These are phyloP conservation scores for Lampropteryx suffumata DNA, from an alignment of 2,888 invertebrate species.

Conservation along the genomic window DNA sequence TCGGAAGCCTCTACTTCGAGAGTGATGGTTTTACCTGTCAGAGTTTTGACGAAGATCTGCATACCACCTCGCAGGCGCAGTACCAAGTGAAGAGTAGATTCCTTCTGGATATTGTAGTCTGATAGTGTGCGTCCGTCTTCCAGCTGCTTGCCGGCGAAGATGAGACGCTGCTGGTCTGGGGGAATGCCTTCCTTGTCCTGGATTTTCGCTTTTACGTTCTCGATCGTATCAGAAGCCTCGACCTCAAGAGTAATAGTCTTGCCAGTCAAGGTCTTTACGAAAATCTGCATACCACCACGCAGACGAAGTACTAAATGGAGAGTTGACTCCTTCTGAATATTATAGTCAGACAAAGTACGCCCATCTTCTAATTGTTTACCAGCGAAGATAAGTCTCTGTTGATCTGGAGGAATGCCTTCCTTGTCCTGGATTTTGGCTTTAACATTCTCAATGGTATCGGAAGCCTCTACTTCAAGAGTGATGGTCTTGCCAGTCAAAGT, in stretches of 20 bases:
- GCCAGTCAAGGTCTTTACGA: slow-evolving; percentile 15
- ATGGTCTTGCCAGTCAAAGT: slow-evolving; percentile 25
- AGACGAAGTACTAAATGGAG: slow-evolving; percentile 13
- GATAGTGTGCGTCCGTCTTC: slow-evolving; percentile 19
- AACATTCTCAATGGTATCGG: slow-evolving; percentile 17
- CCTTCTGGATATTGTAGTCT: slow-evolving; percentile 19
- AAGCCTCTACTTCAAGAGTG: slow-evolving; percentile 23
- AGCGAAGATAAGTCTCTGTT: slow-evolving; percentile 22
- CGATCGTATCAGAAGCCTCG: slow-evolving; percentile 17
- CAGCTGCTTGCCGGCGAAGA: slow-evolving; percentile 22
- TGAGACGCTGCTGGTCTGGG: slow-evolving; percentile 20
- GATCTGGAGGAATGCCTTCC: slow-evolving; percentile 25
- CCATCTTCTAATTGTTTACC: slow-evolving; percentile 23
- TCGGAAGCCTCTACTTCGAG: too few species aligned
- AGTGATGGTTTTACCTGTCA: too few species aligned
- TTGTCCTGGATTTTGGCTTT: slow-evolving; percentile 25
- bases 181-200: slow-evolving; percentile 20
- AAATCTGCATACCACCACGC: slow-evolving; percentile 21
- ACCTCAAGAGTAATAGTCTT: slow-evolving; percentile 17
- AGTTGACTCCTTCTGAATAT: slow-evolving; percentile 13
- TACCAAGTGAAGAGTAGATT: slow-evolving; percentile 6
- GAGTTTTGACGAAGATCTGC: slow-evolving; percentile 1
- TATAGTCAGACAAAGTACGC: slow-evolving; percentile 21
- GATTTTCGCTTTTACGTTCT: slow-evolving; percentile 17
- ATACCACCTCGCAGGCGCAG: slow-evolving; percentile 9